A percentile compares a stretch with the other conserved stretches of the same genome.
Evolutionary conservation across 2,797 vertebrate species (phyloP).

Genomic region (Malacoctenus gilli): DNA sequence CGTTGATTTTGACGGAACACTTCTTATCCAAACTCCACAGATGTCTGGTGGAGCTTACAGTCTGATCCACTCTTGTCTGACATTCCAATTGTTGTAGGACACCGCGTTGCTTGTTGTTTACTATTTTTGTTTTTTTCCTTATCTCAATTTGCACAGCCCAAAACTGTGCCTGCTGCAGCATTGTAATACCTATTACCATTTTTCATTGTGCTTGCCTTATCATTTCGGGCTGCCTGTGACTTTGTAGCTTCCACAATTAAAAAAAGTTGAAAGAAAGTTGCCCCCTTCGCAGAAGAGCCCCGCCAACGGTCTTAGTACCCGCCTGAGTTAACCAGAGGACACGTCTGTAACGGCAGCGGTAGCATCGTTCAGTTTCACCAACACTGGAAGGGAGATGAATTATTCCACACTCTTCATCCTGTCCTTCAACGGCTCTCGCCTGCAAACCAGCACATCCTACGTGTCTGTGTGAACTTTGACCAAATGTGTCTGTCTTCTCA

Average conservation of each 20-base stretch:
- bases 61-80: constrained; percentile 31
- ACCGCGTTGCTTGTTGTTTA: constrained; percentile 47
- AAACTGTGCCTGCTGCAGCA: constrained; percentile 42
- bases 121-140: constrained; percentile 40
- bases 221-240: constrained; percentile 44
- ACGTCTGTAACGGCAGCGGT: constrained; percentile 42
- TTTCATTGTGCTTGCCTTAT: constrained; percentile 55
- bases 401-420: constrained; percentile 20
- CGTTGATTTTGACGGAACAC: too few relatives aligned
- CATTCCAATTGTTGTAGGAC: constrained; percentile 49
- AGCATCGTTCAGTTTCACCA: constrained; percentile 42
- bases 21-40: neutral
- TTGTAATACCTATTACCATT: constrained; percentile 52
- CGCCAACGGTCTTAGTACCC: constrained; percentile 38
- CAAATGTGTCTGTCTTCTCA: constrained; percentile 11
- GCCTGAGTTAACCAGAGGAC: constrained; percentile 38
- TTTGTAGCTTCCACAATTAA: constrained; percentile 59
- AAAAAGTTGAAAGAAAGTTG: constrained; percentile 46
- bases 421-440: constrained; percentile 10
- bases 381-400: constrained; percentile 45
- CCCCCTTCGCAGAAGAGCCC: constrained; percentile 35
- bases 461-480: constrained; percentile 10
- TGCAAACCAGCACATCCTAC: constrained; percentile 5
- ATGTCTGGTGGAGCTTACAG: constrained; percentile 11
- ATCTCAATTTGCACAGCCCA: constrained; percentile 64